Conservation (phyloP, 1,140 invertebrate genomes). For the Phymorhynchus buccinoides region DNA sequence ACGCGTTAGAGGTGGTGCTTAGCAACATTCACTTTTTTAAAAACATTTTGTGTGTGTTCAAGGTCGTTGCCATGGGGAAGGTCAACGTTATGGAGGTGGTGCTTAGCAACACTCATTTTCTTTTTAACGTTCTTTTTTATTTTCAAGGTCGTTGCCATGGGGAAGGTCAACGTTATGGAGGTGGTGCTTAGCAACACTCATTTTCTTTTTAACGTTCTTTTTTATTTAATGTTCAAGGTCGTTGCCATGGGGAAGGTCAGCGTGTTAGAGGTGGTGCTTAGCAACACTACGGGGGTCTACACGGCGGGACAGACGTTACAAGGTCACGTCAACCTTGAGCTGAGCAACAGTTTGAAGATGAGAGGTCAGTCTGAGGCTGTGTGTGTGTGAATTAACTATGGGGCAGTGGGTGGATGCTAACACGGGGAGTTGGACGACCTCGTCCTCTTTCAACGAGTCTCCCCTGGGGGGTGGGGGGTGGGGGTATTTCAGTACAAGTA, state of each 20-base stretch:
- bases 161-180: background rate
- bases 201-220: background rate
- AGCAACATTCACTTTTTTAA: background rate
- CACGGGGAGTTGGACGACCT: too few species aligned
- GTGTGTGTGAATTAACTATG: background rate
- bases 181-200: background rate
- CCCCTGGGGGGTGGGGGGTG: too few species aligned
- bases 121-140: background rate
- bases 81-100: background rate
- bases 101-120: background rate
- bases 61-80: too few species aligned
- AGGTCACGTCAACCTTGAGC: slow-evolving; percentile 58
- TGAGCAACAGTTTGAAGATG: slow-evolving; percentile 57
- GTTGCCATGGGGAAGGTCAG: slow-evolving; percentile 54
- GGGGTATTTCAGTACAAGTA: too few species aligned
- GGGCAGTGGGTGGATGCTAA: too few species aligned
- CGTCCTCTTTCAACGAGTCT: too few species aligned
- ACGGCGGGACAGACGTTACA: slow-evolving; percentile 55
- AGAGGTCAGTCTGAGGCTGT: slow-evolving; percentile 49
- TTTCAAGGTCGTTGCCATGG: too few species aligned
- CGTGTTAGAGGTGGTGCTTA: slow-evolving; percentile 52
- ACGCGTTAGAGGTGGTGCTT: slow-evolving; percentile 52
- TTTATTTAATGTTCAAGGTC: too few species aligned
- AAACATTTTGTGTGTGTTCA: background rate
- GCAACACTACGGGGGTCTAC: slow-evolving; percentile 51